Evolutionary conservation across 2,797 vertebrate species (phyloP), one percentile per base, ranked within the genome.

Genomic region (Crocodylus rhombifer): DNA sequence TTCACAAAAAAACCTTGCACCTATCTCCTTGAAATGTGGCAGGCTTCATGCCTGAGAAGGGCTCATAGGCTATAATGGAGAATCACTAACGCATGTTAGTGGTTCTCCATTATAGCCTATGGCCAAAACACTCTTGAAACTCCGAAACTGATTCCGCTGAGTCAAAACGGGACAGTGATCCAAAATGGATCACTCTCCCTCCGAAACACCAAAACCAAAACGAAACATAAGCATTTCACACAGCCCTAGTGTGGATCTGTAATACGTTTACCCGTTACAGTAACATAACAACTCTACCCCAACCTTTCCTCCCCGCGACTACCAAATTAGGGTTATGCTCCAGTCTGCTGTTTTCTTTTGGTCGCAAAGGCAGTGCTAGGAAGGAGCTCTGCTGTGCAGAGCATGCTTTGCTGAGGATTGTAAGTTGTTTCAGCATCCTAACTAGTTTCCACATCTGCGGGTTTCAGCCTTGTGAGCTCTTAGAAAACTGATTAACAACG

Each of bases 361-460:
- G 97, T 96, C 96, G 96, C 96, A 93, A 77, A 97, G 94, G 91
- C 97, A 96, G 93, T 97, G 97, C 96, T 82, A 87, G 87, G 95
- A 89, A 96, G 97, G 97, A 92, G 94, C 21, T 81, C 91, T 89
- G 87, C 88, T 92, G 90, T 88, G 83, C 86, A 97, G 33, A 36
- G 33, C 33, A 36, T 36, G 4, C 33, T 36, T 36, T 36, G 33
- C 33, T 36, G 95, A 97, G 93, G 85, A 97, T 93, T 96, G 96
- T 91, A 95, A 97, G 95, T 97, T 97, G 97, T 97, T 97, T 94
- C 91, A 90, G 89, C 77, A 96, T 95, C 87, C 25, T 82, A 88
- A 91, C 83, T 93, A 93, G 84, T 82, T 92, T 93, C 95, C 94
- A 95, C 82, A 96, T 96, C 62, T 5, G 7, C 14, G 14, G 83